Evolutionary conservation across 2,888 invertebrate species (phyloP).

Genomic region (Mesopsocus fuscifrons): DNA sequence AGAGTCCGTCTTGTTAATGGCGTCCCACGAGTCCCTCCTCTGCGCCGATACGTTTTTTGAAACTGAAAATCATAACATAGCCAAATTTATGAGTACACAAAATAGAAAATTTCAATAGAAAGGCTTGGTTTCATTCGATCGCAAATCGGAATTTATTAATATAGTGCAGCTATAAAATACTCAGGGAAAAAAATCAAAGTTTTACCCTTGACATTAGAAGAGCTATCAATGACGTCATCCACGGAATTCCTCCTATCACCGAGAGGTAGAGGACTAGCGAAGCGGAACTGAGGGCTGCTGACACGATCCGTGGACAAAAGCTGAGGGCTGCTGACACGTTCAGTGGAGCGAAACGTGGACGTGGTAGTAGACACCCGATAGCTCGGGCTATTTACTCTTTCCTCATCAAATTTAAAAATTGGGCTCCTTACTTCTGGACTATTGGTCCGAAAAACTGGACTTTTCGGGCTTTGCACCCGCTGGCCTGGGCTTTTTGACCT

Average conservation of each 20-base stretch:
- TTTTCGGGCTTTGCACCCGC: not conserved
- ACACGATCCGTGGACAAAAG: not conserved
- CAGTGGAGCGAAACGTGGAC: not conserved
- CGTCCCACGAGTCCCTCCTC: constrained; percentile 64
- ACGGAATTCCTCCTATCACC: constrained; percentile 3
- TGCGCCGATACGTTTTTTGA: constrained; percentile 18
- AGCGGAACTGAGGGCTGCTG: not conserved
- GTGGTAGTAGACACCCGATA: not conserved
- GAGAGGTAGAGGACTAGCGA: not conserved
- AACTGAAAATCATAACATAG: constrained; percentile 4
- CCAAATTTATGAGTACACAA: too few relatives aligned
- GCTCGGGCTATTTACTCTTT: not conserved
- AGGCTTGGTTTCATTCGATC: too few relatives aligned
- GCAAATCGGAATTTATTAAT: too few relatives aligned
- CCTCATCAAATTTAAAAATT: constrained; percentile 5
- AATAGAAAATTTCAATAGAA: too few relatives aligned
- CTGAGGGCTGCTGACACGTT: not conserved
- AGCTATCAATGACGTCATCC: constrained; percentile 29
- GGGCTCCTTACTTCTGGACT: constrained; percentile 3
- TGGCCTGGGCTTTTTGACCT: constrained; percentile 1
- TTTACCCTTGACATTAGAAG: constrained; percentile 28
- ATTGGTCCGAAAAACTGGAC: constrained; percentile 3
- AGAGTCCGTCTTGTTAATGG: constrained; percentile 59
- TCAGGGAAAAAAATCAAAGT: too few relatives aligned
- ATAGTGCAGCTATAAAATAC: too few relatives aligned